Evolutionary conservation across 2,113 vertebrate genomes (phyloP).

Genomic region (Mesoclemmys tuberculata): DNA sequence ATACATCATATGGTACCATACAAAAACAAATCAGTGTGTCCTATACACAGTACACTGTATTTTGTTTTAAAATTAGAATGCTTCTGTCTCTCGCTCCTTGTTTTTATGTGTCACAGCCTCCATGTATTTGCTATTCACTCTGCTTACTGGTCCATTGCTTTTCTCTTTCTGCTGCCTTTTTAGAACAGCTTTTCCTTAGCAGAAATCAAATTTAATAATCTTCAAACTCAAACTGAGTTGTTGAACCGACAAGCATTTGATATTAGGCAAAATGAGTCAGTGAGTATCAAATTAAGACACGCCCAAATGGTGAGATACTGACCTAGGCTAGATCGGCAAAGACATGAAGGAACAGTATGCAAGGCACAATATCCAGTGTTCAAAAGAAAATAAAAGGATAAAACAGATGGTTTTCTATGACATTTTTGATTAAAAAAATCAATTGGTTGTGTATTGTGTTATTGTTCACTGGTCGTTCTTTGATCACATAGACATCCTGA

Average conservation of each 20-base stretch:
- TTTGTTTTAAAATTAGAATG: not conserved
- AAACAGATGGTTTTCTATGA: not conserved
- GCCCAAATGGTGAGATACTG: slow-evolving; percentile 4
- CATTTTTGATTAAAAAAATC: not conserved
- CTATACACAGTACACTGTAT: not conserved
- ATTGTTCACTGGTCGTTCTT: not conserved
- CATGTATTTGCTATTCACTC: not conserved
- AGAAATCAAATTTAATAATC: not conserved
- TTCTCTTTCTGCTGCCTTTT: not conserved
- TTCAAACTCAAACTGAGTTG: not conserved
- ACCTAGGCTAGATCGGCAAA: not conserved
- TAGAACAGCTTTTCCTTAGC: not conserved
- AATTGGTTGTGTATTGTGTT: not conserved
- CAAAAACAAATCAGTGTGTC: slow-evolving; percentile 6
- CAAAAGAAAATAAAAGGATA: not conserved
- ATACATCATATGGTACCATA: not conserved
- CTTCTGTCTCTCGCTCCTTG: accelerated
- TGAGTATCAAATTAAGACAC: slow-evolving; percentile 30
- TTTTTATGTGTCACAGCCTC: not conserved
- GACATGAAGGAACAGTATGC: not conserved
- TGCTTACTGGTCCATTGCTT: not conserved
- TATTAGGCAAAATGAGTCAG: not conserved
- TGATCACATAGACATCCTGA: not conserved
- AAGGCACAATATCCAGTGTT: not conserved
- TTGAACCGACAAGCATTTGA: slow-evolving; percentile 2